phyloP scores from a whole-genome alignment of 2,113 vertebrate genomes.

The Puma concolor region DNA sequence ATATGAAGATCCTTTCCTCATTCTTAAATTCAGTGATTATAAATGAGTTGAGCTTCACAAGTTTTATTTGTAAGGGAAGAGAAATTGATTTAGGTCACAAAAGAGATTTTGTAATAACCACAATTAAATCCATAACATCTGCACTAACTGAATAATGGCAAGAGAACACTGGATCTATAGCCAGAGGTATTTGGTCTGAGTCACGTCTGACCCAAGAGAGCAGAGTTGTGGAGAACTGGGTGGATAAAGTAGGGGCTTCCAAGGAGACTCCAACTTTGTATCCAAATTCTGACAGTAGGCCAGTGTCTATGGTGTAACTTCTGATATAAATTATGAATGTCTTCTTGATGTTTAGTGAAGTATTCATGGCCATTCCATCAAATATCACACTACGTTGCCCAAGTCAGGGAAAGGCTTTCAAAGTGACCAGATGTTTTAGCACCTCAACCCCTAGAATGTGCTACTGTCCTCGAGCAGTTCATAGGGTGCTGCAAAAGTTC shows the following conservation, averaged over 20 bases:
- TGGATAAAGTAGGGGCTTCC: neutral
- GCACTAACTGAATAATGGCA: neutral
- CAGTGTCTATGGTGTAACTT: neutral
- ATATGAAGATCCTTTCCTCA: neutral
- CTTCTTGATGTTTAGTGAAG: neutral
- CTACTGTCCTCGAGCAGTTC: neutral
- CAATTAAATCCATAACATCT: neutral
- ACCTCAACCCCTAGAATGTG: accelerated
- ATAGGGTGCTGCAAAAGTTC: accelerated
- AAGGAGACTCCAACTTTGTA: neutral
- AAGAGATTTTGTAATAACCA: slow-evolving; percentile 28
- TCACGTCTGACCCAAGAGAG: neutral
- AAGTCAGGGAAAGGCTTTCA: neutral
- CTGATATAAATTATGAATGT: neutral
- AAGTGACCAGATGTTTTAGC: neutral
- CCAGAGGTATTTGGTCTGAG: neutral
- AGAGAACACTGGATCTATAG: neutral
- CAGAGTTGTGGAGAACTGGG: neutral
- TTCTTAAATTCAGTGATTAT: neutral
- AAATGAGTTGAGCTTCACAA: neutral
- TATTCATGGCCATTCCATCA: neutral
- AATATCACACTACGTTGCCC: neutral
- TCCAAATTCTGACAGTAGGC: neutral
- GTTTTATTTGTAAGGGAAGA: neutral
- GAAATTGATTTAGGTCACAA: neutral